These are phyloP conservation scores for Phrynosoma platyrhinos DNA, from an alignment of 2,113 vertebrate genomes.

Conservation along the genomic window DNA sequence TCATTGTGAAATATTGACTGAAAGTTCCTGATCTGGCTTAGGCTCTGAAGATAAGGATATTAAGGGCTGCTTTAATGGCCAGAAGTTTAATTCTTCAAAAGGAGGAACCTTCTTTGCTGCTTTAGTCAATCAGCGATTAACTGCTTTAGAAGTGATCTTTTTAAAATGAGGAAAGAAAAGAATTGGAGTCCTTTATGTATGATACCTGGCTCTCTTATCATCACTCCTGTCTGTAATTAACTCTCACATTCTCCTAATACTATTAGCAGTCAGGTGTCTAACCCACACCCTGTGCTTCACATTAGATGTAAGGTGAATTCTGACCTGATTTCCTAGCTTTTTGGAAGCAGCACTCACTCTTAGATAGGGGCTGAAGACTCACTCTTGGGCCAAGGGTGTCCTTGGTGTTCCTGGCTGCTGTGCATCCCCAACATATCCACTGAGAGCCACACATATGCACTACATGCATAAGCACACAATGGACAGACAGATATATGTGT, in stretches of 20 bases:
- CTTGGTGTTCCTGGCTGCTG: no score
- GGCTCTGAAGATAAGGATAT: slow-evolving; percentile 29
- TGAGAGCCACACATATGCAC: no score
- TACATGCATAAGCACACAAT: no score
- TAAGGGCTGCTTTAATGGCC: slow-evolving; percentile 20
- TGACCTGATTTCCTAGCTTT: not conserved
- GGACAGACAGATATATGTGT: no score
- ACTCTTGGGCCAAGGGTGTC: no score
- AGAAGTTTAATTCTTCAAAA: slow-evolving; percentile 34
- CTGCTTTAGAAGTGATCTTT: slow-evolving; percentile 19
- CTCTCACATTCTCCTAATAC: not conserved
- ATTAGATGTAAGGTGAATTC: not conserved
- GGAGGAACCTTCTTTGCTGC: slow-evolving; percentile 11
- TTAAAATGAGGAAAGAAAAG: slow-evolving; percentile 26
- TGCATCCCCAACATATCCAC: no score
- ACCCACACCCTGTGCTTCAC: not conserved
- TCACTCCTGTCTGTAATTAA: not conserved
- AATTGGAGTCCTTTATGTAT: slow-evolving; percentile 5
- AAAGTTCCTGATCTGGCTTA: slow-evolving; percentile 8
- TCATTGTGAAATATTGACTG: slow-evolving; percentile 20
- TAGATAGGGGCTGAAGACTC: not conserved
- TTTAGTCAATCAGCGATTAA: slow-evolving; percentile 15
- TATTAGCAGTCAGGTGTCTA: not conserved
- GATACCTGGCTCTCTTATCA: slow-evolving; percentile 21
- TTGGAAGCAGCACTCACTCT: not conserved